Evolutionary conservation across 2,797 vertebrate species (phyloP).

Genomic region (Helostoma temminkii): DNA sequence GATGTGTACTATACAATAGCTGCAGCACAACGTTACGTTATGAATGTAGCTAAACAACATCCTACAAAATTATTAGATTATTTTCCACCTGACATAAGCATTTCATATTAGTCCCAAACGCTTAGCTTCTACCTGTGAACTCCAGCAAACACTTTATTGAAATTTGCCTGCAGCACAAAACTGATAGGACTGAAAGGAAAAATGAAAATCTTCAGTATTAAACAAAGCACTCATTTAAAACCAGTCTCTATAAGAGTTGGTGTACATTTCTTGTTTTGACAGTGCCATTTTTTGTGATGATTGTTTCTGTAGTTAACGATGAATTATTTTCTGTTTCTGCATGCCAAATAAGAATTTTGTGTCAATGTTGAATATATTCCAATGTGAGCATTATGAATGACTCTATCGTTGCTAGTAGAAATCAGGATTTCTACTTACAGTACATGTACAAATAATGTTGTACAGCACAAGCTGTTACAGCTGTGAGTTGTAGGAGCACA

Average conservation of each 20-base stretch:
- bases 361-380: no score
- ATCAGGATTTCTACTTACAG: no score
- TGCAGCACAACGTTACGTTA: neutral
- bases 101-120: neutral
- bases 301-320: neutral
- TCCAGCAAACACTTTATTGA: neutral
- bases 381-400: no score
- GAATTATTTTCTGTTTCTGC: neutral
- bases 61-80: neutral
- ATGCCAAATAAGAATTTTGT: neutral
- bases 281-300: no score
- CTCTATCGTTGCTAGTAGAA: no score
- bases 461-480: neutral
- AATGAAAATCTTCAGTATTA: neutral
- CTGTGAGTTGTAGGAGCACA: neutral
- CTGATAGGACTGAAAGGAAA: neutral
- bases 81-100: neutral
- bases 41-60: neutral
- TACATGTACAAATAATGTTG: neutral
- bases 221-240: neutral
- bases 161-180: constrained; percentile 11
- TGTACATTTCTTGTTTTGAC: no score
- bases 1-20: neutral
- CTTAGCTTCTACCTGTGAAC: neutral
- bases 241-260: neutral